A percentile compares a stretch with the other conserved stretches of the same genome.
These are phyloP conservation scores for Darevskia mixta DNA, from an alignment of 2,797 vertebrate genomes.

Conservation along the genomic window DNA sequence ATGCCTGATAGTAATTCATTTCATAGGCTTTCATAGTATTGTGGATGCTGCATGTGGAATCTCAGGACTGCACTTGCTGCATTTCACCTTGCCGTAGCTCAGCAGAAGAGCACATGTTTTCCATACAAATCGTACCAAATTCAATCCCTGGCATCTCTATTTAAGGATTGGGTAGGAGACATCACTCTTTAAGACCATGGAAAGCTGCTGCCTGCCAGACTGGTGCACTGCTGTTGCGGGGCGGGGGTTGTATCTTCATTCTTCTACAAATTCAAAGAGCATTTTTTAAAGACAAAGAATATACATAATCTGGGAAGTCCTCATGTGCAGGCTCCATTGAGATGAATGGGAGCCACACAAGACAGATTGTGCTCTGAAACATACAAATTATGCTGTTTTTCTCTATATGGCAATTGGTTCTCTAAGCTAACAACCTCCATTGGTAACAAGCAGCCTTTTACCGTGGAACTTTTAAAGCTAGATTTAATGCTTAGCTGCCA, in stretches of 20 bases:
- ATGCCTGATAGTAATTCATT: no score
- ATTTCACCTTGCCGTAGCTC: no score
- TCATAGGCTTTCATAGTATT: not conserved
- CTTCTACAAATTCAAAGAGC: not conserved
- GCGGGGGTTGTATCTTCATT: not conserved
- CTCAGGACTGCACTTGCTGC: not conserved
- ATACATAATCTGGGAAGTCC: not conserved
- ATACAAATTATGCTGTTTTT: not conserved
- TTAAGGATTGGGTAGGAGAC: not conserved
- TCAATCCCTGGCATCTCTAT: not conserved
- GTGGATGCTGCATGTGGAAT: not conserved
- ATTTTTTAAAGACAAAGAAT: constrained; percentile 6
- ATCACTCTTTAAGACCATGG: not conserved
- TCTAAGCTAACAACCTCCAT: constrained; percentile 9
- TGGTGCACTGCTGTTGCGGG: no score
- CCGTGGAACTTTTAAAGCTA: constrained; percentile 27
- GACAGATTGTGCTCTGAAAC: not conserved
- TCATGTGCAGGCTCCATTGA: not conserved
- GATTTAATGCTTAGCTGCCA: constrained; percentile 34
- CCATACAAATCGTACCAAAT: not conserved
- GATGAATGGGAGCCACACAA: not conserved
- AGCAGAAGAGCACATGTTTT: not conserved
- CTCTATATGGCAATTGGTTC: not conserved
- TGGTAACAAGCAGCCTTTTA: constrained; percentile 3
- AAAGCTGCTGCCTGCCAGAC: not conserved